A percentile compares a stretch with the other conserved stretches of the same genome.
These are phyloP conservation scores for Rhopalosiphum maidis DNA, from an alignment of 1,140 invertebrate species.

Conservation along the genomic window DNA sequence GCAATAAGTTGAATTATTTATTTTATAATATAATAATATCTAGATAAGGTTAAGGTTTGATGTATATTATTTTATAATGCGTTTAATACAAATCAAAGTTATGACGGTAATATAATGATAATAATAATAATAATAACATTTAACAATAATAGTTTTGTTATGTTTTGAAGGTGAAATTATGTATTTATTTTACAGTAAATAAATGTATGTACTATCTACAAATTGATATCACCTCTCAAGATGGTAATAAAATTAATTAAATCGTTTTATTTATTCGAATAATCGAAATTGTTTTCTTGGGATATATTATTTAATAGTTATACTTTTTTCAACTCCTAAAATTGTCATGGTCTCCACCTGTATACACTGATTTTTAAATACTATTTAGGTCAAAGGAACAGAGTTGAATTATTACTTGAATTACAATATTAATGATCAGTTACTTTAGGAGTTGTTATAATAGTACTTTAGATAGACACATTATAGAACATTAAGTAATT, in stretches of 20 bases:
- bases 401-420: constrained; percentile 3
- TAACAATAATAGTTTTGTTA: no score
- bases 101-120: not conserved
- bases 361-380: not conserved
- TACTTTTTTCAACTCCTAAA: not conserved
- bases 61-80: not conserved
- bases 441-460: not conserved
- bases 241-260: not conserved
- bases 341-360: not conserved
- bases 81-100: not conserved
- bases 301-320: not conserved
- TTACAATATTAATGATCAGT: not conserved
- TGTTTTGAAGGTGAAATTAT: not conserved
- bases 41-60: not conserved
- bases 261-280: not conserved
- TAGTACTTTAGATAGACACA: not conserved
- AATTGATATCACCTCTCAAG: not conserved
- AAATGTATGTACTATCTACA: not conserved
- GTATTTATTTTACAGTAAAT: not conserved
- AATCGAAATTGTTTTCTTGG: not conserved
- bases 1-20: not conserved
- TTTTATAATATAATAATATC: not conserved
- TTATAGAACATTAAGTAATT: constrained; percentile 2
- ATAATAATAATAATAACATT: not conserved
- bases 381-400: constrained; percentile 8